Conservation (phyloP, 2,113 vertebrate species). For the Dunckerocampus dactyliophorus region DNA sequence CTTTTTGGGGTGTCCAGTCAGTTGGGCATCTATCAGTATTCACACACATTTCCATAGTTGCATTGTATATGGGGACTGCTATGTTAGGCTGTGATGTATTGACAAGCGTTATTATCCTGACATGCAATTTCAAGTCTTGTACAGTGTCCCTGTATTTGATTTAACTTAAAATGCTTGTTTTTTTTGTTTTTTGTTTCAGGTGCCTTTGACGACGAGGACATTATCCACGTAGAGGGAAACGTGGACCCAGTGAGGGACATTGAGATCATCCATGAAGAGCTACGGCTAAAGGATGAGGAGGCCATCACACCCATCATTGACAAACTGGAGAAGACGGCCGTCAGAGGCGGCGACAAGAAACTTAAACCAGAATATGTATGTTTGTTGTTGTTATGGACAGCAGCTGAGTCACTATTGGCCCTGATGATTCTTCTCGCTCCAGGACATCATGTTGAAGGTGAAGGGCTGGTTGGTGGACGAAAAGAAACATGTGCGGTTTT, state of each 20-base stretch:
- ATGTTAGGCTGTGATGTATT: too few species aligned
- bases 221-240: slow-evolving; percentile 93
- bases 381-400: background rate
- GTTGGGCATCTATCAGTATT: too few species aligned
- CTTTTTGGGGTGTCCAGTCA: too few species aligned
- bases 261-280: slow-evolving; percentile 88
- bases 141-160: background rate
- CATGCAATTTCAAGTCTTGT: too few species aligned
- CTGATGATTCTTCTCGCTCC: slow-evolving; percentile 32
- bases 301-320: slow-evolving; percentile 86
- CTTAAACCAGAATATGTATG: slow-evolving; percentile 98
- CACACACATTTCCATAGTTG: too few species aligned
- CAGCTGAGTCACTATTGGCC: background rate
- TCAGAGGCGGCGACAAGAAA: slow-evolving; percentile 95
- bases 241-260: slow-evolving; percentile 94
- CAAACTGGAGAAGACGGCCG: slow-evolving; percentile 94
- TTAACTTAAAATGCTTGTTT: background rate
- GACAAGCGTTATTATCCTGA: too few species aligned
- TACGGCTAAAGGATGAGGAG: slow-evolving; percentile 95
- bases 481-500: slow-evolving; percentile 93
- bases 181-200: slow-evolving; percentile 50
- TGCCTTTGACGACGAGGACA: slow-evolving; percentile 97
- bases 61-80: too few species aligned
- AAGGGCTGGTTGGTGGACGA: slow-evolving; percentile 93
- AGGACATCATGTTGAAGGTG: slow-evolving; percentile 97